Percentiles rank a stretch among this genome's conserved stretches.
phyloP scores from a whole-genome alignment of 2,113 vertebrate genomes.

The Noturus placidus region DNA sequence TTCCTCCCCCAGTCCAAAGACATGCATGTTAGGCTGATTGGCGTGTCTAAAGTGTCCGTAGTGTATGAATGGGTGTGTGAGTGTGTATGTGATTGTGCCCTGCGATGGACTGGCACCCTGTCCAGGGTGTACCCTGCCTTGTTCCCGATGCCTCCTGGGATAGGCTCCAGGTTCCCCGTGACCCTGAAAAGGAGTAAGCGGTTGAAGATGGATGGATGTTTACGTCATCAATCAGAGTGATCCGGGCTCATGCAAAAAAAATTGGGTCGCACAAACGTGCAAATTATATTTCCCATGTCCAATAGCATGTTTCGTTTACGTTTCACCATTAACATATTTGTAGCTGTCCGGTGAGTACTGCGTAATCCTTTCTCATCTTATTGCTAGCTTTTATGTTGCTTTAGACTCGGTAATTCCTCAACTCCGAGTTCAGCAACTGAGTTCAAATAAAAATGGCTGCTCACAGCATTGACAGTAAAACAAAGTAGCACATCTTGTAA shows the following conservation, averaged over 20 bases:
- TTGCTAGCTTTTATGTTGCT: not conserved
- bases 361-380: not conserved
- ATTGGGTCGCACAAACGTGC: not conserved
- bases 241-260: not conserved
- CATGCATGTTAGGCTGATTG: no score
- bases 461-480: not conserved
- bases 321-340: not conserved
- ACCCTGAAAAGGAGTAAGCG: no score
- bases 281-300: not conserved
- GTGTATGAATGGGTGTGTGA: no score
- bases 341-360: not conserved
- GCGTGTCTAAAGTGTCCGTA: no score
- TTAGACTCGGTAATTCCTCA: not conserved
- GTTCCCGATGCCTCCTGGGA: no score
- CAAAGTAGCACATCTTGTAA: not conserved
- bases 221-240: not conserved
- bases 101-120: no score
- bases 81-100: no score
- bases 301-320: not conserved
- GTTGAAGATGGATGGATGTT: no score
- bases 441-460: not conserved
- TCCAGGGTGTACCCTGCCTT: no score
- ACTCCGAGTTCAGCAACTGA: not conserved
- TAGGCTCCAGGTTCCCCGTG: no score
- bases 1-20: no score